These are phyloP conservation scores for Bombus haemorrhoidalis DNA, from an alignment of 1,140 invertebrate genomes.

Conservation along the genomic window DNA sequence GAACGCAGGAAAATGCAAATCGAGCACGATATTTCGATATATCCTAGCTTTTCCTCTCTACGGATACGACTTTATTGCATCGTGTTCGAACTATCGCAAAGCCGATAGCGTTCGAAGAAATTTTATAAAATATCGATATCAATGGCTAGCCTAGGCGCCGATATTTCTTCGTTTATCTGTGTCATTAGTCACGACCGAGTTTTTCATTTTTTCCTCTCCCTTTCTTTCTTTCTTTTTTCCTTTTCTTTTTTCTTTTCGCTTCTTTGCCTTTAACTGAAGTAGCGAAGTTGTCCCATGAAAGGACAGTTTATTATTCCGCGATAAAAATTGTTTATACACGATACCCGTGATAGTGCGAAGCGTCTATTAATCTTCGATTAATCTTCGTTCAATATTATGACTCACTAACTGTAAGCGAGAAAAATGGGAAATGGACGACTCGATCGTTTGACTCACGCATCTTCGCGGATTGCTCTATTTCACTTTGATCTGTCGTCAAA, in stretches of 20 bases:
- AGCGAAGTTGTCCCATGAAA: background rate
- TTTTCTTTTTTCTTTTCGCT: too few species aligned
- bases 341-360: constrained; percentile 12
- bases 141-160: constrained; percentile 6
- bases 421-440: constrained; percentile 12
- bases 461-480: constrained; percentile 7
- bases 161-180: constrained; percentile 28
- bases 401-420: background rate
- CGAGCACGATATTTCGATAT: background rate
- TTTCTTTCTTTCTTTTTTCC: accelerated
- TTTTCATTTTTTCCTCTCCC: background rate
- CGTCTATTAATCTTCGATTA: constrained; percentile 36
- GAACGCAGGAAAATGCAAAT: background rate
- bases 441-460: constrained; percentile 4
- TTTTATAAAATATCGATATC: constrained; percentile 16
- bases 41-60: background rate
- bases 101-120: background rate
- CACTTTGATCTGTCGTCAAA: background rate
- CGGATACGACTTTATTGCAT: background rate
- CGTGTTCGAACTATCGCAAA: background rate
- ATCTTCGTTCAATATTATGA: constrained; percentile 31
- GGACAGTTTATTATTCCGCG: background rate
- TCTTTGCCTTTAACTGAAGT: background rate
- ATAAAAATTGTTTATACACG: constrained; percentile 23
- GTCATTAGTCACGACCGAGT: constrained; percentile 15